phyloP scores from a whole-genome alignment of 2,888 invertebrate species.

The Ichneumon xanthorius region DNA sequence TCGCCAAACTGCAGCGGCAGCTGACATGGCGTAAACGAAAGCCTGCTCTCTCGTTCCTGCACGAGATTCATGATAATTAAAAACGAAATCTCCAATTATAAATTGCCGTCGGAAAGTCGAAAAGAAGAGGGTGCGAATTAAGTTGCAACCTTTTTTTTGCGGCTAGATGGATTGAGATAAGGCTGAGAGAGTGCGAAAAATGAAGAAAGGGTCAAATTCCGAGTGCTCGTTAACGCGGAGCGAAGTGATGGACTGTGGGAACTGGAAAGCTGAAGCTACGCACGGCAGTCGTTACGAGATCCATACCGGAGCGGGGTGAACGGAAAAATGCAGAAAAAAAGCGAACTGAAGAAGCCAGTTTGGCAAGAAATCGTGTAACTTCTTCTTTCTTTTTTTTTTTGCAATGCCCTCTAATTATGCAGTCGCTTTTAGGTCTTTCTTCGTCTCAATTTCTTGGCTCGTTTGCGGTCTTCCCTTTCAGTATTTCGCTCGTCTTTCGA shows the following conservation, averaged over 20 bases:
- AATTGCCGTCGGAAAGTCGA: background rate
- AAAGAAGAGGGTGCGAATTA: background rate
- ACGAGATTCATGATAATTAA: slow-evolving; percentile 37
- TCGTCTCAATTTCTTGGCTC: slow-evolving; percentile 42
- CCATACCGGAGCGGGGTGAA: slow-evolving; percentile 9
- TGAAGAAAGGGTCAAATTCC: background rate
- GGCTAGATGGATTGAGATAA: background rate
- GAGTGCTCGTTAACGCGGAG: slow-evolving; percentile 38
- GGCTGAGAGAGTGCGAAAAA: background rate
- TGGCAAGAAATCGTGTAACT: slow-evolving; percentile 65
- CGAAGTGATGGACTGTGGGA: slow-evolving; percentile 46
- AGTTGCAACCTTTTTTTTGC: no score
- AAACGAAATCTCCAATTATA: slow-evolving; percentile 19
- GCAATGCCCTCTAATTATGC: slow-evolving; percentile 78
- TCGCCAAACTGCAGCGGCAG: slow-evolving; percentile 92
- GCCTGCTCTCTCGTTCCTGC: slow-evolving; percentile 94
- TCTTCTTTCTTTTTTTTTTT: slow-evolving; percentile 66
- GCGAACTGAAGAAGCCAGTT: slow-evolving; percentile 67
- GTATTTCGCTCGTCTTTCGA: slow-evolving; percentile 14
- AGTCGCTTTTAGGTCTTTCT: slow-evolving; percentile 73
- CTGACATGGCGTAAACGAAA: slow-evolving; percentile 93
- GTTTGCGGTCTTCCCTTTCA: slow-evolving; percentile 43
- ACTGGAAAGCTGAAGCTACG: slow-evolving; percentile 42
- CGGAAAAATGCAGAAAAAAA: slow-evolving; percentile 14
- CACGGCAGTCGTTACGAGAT: slow-evolving; percentile 25